Percentiles rank a stretch among this genome's conserved stretches.
Evolutionary conservation across 2,113 vertebrate species (phyloP).

Genomic region (Pelmatolapia mariae): DNA sequence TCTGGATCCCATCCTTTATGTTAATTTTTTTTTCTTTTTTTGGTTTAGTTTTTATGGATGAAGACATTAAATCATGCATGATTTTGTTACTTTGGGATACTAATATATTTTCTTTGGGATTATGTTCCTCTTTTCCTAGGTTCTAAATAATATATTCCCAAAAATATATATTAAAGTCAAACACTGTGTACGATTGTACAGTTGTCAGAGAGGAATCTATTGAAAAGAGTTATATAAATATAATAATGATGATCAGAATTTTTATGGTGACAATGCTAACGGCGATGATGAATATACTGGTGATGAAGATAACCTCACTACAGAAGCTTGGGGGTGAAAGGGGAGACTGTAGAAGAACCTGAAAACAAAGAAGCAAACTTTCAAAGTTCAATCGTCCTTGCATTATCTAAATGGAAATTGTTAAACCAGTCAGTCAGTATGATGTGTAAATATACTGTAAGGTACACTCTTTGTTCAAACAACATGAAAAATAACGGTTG

Average conservation of each 20-base stretch:
- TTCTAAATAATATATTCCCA: conserved; percentile 75
- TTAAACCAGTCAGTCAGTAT: conserved; percentile 61
- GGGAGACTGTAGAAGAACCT: conserved; percentile 46
- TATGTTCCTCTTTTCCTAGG: conserved; percentile 58
- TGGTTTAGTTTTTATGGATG: conserved; percentile 60
- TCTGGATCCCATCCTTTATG: conserved; percentile 48
- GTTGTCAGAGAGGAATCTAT: conserved; percentile 74
- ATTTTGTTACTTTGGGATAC: conserved; percentile 78
- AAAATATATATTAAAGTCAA: conserved; percentile 71
- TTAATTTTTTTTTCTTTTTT: conserved; percentile 36
- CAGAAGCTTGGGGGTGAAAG: conserved; percentile 21
- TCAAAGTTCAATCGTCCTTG: conserved; percentile 60
- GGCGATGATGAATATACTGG: not conserved
- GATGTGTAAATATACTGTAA: conserved; percentile 77
- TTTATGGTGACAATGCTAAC: conserved; percentile 4
- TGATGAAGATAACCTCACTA: conserved; percentile 6
- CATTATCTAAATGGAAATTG: conserved; percentile 67
- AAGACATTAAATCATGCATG: conserved; percentile 74
- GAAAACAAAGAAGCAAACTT: conserved; percentile 29
- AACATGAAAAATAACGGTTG: conserved; percentile 53
- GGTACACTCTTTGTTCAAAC: conserved; percentile 69
- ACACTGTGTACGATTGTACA: conserved; percentile 80
- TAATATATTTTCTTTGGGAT: conserved; percentile 70
- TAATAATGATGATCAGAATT: conserved; percentile 37
- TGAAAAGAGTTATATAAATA: conserved; percentile 67